These are phyloP conservation scores for Arrhopalites spinosus DNA, from an alignment of 2,888 invertebrate species.

Conservation along the genomic window DNA sequence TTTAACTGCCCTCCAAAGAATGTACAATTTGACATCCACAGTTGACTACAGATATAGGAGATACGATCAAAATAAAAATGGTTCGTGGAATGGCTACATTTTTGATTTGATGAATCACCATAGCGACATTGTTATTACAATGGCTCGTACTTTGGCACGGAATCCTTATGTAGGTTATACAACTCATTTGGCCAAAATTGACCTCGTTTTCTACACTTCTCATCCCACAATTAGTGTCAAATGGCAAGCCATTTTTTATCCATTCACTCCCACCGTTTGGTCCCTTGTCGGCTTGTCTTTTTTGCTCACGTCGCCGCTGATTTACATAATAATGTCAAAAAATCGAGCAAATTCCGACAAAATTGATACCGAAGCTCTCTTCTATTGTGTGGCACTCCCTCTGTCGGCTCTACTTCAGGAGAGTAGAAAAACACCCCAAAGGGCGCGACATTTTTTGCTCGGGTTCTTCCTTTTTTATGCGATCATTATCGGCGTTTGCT, in stretches of 20 bases:
- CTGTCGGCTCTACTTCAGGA: neutral
- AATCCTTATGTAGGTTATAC: no score
- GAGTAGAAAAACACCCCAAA: neutral
- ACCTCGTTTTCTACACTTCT: neutral
- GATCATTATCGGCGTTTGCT: neutral
- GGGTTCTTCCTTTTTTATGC: neutral
- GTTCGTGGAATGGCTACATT: no score
- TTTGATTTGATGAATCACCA: no score
- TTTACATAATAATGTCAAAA: no score
- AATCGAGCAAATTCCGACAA: no score
- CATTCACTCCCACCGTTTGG: neutral
- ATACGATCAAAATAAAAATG: no score
- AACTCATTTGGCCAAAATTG: no score
- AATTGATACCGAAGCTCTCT: neutral
- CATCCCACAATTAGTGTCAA: neutral
- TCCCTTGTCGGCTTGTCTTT: neutral
- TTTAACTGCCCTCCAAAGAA: no score
- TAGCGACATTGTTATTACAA: no score
- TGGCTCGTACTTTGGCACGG: no score
- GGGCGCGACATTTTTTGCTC: neutral
- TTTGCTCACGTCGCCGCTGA: neutral
- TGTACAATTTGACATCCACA: no score
- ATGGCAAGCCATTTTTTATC: slow-evolving; percentile 3
- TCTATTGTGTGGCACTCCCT: neutral
- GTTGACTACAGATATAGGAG: no score